Percentiles rank a stretch among this genome's conserved stretches.
Conservation (phyloP, 1,140 invertebrate species). For the Heliothis virescens region DNA sequence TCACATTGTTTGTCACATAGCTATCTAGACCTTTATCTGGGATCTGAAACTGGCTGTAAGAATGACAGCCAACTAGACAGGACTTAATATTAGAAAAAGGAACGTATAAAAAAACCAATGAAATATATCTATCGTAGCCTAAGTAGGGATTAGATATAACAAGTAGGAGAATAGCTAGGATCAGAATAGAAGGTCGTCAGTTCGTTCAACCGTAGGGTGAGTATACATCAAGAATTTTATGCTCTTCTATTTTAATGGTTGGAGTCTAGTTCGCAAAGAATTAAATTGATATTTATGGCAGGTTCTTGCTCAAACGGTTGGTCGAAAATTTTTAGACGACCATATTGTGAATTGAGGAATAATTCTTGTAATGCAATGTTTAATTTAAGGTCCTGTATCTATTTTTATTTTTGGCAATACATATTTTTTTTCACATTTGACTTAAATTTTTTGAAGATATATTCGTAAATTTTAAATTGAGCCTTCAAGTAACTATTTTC, state of each 20-base stretch:
- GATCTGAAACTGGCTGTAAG: too few relatives aligned
- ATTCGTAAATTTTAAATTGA: too few relatives aligned
- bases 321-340: constrained; percentile 4
- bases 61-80: too few relatives aligned
- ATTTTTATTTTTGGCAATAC: not conserved
- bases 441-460: not conserved
- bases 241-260: not conserved
- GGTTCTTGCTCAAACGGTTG: not conserved
- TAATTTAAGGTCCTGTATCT: too few relatives aligned
- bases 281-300: constrained; percentile 15
- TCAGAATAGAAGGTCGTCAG: constrained; percentile 14
- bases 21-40: too few relatives aligned
- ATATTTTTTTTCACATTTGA: not conserved
- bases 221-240: not conserved
- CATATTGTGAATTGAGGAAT: too few relatives aligned
- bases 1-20: too few relatives aligned
- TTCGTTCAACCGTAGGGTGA: constrained; percentile 2
- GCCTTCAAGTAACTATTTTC: too few relatives aligned
- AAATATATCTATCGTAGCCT: not conserved
- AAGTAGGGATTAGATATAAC: not conserved
- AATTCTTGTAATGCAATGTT: too few relatives aligned
- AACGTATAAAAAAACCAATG: not conserved
- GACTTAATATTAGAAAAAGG: too few relatives aligned
- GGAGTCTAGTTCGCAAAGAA: not conserved
- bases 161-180: not conserved